Evolutionary conservation across 2,888 invertebrate species (phyloP).

Genomic region (Frankliniella intonsa): DNA sequence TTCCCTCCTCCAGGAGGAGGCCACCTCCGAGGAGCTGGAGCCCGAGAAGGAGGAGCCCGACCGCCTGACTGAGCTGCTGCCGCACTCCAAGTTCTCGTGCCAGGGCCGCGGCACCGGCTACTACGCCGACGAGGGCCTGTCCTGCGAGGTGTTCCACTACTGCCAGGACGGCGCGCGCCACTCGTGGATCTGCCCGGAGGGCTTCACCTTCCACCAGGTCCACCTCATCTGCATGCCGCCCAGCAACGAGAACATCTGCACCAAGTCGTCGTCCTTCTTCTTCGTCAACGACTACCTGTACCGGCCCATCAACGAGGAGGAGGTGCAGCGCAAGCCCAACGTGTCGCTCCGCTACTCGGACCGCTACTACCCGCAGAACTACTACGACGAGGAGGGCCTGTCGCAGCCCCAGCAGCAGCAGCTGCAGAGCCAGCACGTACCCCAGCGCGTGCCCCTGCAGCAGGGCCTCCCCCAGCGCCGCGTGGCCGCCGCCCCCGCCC

Average conservation of each 20-base stretch:
- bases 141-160: conserved; percentile 90
- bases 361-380: conserved; percentile 75
- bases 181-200: conserved; percentile 90
- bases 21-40: conserved; percentile 55
- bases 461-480: conserved; percentile 32
- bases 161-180: conserved; percentile 85
- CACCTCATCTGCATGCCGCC: conserved; percentile 92
- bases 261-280: conserved; percentile 82
- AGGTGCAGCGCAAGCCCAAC: conserved; percentile 74
- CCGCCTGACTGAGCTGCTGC: conserved; percentile 68
- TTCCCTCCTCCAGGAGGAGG: conserved; percentile 38
- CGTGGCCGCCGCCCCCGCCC: conserved; percentile 42
- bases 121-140: conserved; percentile 83
- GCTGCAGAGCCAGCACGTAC: conserved; percentile 34
- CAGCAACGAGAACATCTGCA: conserved; percentile 81
- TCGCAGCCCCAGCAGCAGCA: conserved; percentile 46
- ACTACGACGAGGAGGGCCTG: conserved; percentile 60
- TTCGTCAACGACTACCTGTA: conserved; percentile 91
- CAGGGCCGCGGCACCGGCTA: conserved; percentile 77
- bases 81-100: conserved; percentile 80
- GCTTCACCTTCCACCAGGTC: conserved; percentile 84
- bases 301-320: conserved; percentile 78
- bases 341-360: conserved; percentile 75
- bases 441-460: conserved; percentile 33
- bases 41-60: conserved; percentile 80